Conservation (phyloP, 2,113 vertebrate species). For the Cygnus atratus region DNA sequence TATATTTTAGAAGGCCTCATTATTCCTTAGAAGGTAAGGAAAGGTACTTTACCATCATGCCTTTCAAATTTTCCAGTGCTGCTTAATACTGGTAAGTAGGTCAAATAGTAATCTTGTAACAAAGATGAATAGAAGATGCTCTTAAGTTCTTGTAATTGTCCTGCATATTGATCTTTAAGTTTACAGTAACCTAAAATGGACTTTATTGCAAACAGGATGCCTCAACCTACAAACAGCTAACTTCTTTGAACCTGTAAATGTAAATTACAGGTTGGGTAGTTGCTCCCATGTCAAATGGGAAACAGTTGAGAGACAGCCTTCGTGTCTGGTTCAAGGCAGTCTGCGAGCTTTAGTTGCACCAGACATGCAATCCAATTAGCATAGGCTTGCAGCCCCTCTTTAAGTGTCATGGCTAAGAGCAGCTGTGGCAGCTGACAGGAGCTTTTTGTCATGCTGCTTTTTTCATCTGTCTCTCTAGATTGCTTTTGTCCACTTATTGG, state of each 20-base stretch:
- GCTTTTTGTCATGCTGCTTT: neutral
- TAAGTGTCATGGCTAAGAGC: neutral
- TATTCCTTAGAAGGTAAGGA: neutral
- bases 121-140: neutral
- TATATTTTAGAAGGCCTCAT: neutral
- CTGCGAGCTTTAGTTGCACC: neutral
- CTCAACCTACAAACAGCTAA: neutral
- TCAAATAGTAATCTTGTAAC: neutral
- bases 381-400: neutral
- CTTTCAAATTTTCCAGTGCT: neutral
- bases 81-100: neutral
- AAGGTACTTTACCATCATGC: neutral
- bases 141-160: neutral
- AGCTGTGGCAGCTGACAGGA: conserved; percentile 23
- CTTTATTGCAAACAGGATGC: neutral
- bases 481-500: neutral
- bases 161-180: neutral
- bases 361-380: neutral
- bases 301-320: neutral
- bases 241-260: neutral
- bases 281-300: neutral
- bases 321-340: neutral
- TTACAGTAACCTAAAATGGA: neutral
- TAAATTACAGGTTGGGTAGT: neutral
- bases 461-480: neutral